Base-by-base conservation (phyloP, 2,888 invertebrate genomes). In the Orchestes rusci region DNA sequence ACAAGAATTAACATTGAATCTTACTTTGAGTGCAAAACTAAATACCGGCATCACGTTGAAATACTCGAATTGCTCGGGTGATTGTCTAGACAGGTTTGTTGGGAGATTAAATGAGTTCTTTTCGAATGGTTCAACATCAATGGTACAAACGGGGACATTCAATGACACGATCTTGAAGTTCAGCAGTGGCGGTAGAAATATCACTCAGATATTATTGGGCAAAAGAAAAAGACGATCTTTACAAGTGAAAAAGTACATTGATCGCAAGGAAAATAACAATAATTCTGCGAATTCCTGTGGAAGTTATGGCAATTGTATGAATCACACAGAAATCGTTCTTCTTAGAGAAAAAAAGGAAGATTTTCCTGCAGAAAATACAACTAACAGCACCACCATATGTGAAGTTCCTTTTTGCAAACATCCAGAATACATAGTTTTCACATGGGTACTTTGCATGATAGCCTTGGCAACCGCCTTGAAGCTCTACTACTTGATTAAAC, bases 381-480 rank as follows among this genome's bases (percentile, higher is more conserved):
- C 23, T 5, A 10, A 23, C 16, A 19, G 13, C 23, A 36, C 16
- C 10, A 37, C n/a, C n/a, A n/a, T n/a, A n/a, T 36, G 20, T 16
- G 20, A 18, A 2, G 16, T 19, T 16, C 10, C 16, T n/a, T 15
- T 20, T 16, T 58, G 58, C 31, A 53, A 45, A 35, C 77, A 80
- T 55, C 84, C 86, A 0, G 90, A 95, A 67, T 94, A 94, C 62
- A 81, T 92, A 10, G 89, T 94, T 3, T 93, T 92, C 69, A 90
- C 92, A 2, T 93, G 94, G 87, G 84, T 95, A 39, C 71, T 97
- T 13, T 89, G 93, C 58, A 76, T 96, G 61, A 84, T 96, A 29
- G 89, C 92, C 0, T 71, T 92, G 47, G 92, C 95, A 0, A 89
- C 95, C 0, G 93, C 94, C 19, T 73, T 96, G 19, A 93, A 92